These are phyloP conservation scores for Andrena marginata DNA, from an alignment of 2,888 invertebrate species.

Conservation along the genomic window DNA sequence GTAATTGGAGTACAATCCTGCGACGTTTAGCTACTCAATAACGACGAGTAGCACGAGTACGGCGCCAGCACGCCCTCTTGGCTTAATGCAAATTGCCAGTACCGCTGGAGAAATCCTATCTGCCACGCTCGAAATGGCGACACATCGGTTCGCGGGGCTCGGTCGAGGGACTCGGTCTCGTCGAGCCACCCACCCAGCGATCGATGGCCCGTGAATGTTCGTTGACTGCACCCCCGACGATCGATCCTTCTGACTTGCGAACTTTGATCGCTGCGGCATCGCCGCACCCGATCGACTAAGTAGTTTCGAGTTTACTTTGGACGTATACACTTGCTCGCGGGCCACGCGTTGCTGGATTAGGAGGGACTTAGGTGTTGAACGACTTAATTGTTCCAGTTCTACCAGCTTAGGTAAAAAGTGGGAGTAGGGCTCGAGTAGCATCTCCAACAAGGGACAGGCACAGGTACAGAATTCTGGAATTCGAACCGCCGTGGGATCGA, in stretches of 20 bases:
- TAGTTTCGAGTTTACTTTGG: slow-evolving; percentile 1
- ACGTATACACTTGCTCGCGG: not conserved
- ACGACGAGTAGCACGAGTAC: slow-evolving; percentile 67
- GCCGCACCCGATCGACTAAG: not conserved
- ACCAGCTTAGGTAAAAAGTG: not conserved
- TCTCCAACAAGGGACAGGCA: not conserved
- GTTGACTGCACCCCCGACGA: not conserved
- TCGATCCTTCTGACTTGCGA: not conserved
- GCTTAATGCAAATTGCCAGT: slow-evolving; percentile 64
- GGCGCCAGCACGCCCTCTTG: slow-evolving; percentile 52
- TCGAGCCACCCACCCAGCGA: not conserved
- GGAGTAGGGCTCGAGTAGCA: not conserved
- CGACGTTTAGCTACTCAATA: slow-evolving; percentile 74
- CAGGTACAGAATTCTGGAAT: not conserved
- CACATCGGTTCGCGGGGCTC: slow-evolving; percentile 37
- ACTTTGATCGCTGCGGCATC: not conserved
- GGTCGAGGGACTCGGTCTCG: slow-evolving; percentile 9
- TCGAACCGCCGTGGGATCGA: not conserved
- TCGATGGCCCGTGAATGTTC: not conserved
- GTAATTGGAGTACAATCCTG: slow-evolving; percentile 74
- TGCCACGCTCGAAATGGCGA: slow-evolving; percentile 25
- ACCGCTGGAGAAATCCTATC: slow-evolving; percentile 45
- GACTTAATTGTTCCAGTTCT: not conserved
- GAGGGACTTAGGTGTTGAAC: not conserved
- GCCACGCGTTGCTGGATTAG: not conserved